These are phyloP conservation scores for Phyllotreta striolata DNA, from an alignment of 2,888 invertebrate species.

Conservation along the genomic window DNA sequence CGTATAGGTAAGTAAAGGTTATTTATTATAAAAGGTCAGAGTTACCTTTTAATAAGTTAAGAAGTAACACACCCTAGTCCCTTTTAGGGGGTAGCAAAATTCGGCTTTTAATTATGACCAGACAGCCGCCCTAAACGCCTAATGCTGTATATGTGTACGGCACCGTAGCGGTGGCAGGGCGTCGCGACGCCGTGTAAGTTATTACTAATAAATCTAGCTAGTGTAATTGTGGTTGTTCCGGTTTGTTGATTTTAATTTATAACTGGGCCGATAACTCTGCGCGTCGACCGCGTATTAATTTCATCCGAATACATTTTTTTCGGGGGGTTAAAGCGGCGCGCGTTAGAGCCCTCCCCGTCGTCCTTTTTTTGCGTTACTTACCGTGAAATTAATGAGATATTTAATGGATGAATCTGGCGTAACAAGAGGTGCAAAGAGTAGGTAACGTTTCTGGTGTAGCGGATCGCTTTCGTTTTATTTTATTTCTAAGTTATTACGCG, in stretches of 20 bases:
- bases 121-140: slow-evolving; percentile 29
- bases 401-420: too few relatives aligned
- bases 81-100: slow-evolving; percentile 22
- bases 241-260: slow-evolving; percentile 52
- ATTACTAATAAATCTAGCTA: slow-evolving; percentile 55
- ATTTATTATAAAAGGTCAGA: background rate
- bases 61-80: background rate
- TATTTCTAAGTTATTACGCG: too few relatives aligned
- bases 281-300: slow-evolving; percentile 21
- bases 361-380: too few relatives aligned
- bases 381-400: too few relatives aligned
- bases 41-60: too few relatives aligned
- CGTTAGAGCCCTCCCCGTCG: background rate
- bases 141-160: slow-evolving; percentile 9
- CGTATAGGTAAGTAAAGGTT: too few relatives aligned
- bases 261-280: slow-evolving; percentile 42
- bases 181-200: slow-evolving; percentile 49
- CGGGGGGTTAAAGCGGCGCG: background rate
- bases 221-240: slow-evolving; percentile 54
- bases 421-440: too few relatives aligned
- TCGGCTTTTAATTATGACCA: slow-evolving; percentile 52
- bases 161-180: slow-evolving; percentile 27
- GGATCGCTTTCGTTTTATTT: too few relatives aligned
- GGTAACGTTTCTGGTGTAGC: too few relatives aligned
- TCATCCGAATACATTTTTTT: slow-evolving; percentile 18